Base-by-base conservation (phyloP, 1,140 invertebrate species). In the Paralvinella palmiformis region DNA sequence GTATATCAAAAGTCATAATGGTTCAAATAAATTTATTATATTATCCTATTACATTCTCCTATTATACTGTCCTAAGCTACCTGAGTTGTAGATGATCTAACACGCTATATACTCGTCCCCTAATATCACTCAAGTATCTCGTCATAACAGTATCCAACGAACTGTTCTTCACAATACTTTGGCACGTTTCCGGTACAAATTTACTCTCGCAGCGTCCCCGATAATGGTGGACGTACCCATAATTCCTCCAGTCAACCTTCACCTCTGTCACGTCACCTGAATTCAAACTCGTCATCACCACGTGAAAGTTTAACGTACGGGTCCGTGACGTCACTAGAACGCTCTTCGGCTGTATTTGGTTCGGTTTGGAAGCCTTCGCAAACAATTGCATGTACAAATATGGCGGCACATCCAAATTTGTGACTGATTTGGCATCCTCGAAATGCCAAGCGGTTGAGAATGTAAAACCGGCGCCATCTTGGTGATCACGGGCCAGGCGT, bases 371-470 rank as follows among this genome's bases (percentile, higher is more conserved):
- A 27, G 29, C 27, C 33, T 57, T 57, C 33, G 10, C 22, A 33
- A 31, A 57, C 55, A 31, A 31, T 33, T 57, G 55, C 55, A 57
- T 57, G 27, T 57, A 57, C 29, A 57, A 32, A 57, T 57, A 32
- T 20, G 33, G 22, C 6, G 27, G 24, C 13, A 13, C 33, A 27
- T 57, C 13, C 6, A 7, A 24, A 33, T 31, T 32, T 22, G 20
- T 57, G 55, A 15, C 33, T 20, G 27, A 7, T 3, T 36, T 20
- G 22, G 55, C 55, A 22, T 57, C 55, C 33, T 57, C 55, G 29
- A 31, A 57, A 33, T 57, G 55, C 55, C 55, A 57, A 33, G 55
- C 27, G 3, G 55, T 57, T 1, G 33, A n/a, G 27, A 57, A 57
- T 20, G 33, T 24, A 17, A 32, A 33, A 0, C 55, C 55, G n/a